Base-by-base conservation (phyloP, 2,797 vertebrate genomes). In the Liparis tanakae region DNA sequence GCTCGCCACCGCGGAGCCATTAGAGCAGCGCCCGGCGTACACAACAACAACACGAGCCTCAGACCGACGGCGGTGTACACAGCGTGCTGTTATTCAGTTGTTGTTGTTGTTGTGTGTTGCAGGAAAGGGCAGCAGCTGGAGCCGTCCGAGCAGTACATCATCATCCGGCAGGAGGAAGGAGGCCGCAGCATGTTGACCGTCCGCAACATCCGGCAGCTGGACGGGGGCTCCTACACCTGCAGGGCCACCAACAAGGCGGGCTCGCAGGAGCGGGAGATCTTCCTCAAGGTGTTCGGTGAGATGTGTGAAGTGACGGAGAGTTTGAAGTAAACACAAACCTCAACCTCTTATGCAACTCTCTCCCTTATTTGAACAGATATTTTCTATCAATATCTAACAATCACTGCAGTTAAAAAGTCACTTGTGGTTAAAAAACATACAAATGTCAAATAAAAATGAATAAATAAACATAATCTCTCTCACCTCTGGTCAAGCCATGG, bases 261-360 rank as follows among this genome's bases (percentile, higher is more conserved):
- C n/a, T 95, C 94, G 73, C 95, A 96, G 80, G 96, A 97, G 75
- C 95, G 94, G 30, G 96, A 98, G 83, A 93, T 96, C 10, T 95
- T 96, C 73, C 96, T 99, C 76, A 98, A 99, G 90, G 98, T 99
- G 86, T 99, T 99, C 67, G 97, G 98, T 99, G 94, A 96, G 96
- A 56, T 12, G 48, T 1, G 12, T 43, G 22, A 25, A 12, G 25
- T 25, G 5, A 25, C 1, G 43, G 5, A 44, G 6, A 44, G 43
- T 44, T 6, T 54, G 30, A 54, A 22, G 22, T 44, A 17, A 54
- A 54, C 22, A 6, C 51, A 30, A 54, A 54, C 51, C n/a, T 17
- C 0, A 14, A 43, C 14, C 43, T 30, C 25, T 30, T 30, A 30
- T 30, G 25, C 25, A 30, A 30, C 25, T 30, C 25, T 30, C 25